Evolutionary conservation across 1,140 invertebrate genomes (phyloP).

Genomic region (Eupristina koningsbergeri): DNA sequence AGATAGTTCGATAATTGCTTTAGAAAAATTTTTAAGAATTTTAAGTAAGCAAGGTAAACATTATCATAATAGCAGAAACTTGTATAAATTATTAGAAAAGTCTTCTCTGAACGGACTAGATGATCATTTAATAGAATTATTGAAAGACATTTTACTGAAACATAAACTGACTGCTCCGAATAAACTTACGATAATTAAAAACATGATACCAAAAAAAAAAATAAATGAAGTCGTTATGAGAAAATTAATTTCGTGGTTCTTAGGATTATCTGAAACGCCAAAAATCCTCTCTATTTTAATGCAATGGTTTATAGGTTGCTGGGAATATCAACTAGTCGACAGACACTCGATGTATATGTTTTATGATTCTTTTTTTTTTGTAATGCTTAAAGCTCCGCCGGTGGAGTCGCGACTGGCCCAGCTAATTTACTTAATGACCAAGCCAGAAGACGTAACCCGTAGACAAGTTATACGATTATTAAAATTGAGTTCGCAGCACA

Average conservation of each 20-base stretch:
- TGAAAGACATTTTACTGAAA: slow-evolving; percentile 54
- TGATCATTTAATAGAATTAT: slow-evolving; percentile 50
- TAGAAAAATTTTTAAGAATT: slow-evolving; percentile 27
- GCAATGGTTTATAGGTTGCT: slow-evolving; percentile 67
- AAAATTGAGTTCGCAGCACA: slow-evolving; percentile 51
- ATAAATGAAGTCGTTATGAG: slow-evolving; percentile 55
- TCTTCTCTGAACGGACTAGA: slow-evolving; percentile 56
- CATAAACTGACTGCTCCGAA: slow-evolving; percentile 56
- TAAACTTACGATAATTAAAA: slow-evolving; percentile 59
- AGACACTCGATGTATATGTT: slow-evolving; percentile 62
- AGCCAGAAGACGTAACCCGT: slow-evolving; percentile 68
- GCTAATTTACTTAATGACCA: slow-evolving; percentile 67
- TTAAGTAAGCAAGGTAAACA: slow-evolving; percentile 51
- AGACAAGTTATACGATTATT: slow-evolving; percentile 63
- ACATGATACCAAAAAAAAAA: slow-evolving; percentile 61
- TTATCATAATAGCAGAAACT: slow-evolving; percentile 39
- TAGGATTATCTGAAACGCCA: slow-evolving; percentile 55
- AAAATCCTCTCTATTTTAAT: slow-evolving; percentile 55
- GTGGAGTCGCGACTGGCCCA: slow-evolving; percentile 59
- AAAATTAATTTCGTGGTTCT: slow-evolving; percentile 59
- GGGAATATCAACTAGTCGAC: slow-evolving; percentile 64
- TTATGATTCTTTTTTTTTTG: slow-evolving; percentile 64
- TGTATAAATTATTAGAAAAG: slow-evolving; percentile 50
- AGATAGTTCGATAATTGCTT: not conserved
- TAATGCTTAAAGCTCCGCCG: slow-evolving; percentile 59